phyloP scores from a whole-genome alignment of 2,113 vertebrate species.

The Erpornis zantholeuca region DNA sequence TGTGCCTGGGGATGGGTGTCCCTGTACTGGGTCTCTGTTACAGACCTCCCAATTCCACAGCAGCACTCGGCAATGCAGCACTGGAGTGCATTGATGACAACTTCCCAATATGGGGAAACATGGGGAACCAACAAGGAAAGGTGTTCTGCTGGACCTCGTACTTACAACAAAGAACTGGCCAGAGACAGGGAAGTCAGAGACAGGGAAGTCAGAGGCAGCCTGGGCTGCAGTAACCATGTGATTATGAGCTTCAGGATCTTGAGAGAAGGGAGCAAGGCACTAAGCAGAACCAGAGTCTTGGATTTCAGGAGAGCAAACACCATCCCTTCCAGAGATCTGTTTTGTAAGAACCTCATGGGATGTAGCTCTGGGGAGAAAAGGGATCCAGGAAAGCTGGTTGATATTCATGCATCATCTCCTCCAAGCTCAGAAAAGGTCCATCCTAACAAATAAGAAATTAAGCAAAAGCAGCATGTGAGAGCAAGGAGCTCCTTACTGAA shows the following conservation, averaged over 20 bases:
- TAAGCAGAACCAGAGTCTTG: background rate
- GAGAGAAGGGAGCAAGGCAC: background rate
- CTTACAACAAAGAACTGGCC: background rate
- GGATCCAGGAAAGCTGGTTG: background rate
- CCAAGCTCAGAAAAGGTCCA: background rate
- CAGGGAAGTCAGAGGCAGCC: background rate
- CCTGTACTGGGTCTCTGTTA: background rate
- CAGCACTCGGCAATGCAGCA: background rate
- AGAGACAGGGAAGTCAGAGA: background rate
- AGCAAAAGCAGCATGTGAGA: background rate
- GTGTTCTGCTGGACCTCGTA: background rate
- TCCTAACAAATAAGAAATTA: background rate
- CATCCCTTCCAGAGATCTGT: background rate
- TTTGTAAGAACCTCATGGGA: background rate
- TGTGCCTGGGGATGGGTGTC: background rate
- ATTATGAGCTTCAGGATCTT: background rate
- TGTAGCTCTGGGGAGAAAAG: background rate
- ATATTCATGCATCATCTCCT: background rate
- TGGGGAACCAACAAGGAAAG: background rate
- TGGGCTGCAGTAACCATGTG: background rate
- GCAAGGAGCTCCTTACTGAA: background rate
- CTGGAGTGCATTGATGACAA: background rate
- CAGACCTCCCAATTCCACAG: background rate
- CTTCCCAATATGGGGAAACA: background rate
- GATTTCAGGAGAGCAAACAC: background rate